Conservation (phyloP, 1,140 invertebrate species). For the Cotesia typhae region DNA sequence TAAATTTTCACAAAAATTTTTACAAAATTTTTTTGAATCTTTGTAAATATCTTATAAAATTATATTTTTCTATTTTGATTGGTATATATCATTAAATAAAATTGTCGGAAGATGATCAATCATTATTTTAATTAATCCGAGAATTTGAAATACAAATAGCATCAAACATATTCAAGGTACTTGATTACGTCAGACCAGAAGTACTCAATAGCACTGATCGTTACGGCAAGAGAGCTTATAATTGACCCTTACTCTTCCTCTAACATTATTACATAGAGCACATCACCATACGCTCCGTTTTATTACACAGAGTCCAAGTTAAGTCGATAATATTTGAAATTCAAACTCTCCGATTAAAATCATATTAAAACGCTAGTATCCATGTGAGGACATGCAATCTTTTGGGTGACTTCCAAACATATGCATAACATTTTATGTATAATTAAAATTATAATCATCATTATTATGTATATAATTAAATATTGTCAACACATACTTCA, state of each 20-base stretch:
- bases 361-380: constrained; percentile 52
- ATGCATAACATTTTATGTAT: not conserved
- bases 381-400: constrained; percentile 31
- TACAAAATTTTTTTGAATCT: no score
- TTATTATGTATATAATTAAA: constrained; percentile 12
- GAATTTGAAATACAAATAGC: no score
- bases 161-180: constrained; percentile 3
- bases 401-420: not conserved
- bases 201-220: constrained; percentile 42
- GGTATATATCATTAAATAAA: no score
- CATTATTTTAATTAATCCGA: no score
- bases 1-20: no score
- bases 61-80: no score
- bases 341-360: constrained; percentile 64
- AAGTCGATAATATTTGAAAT: constrained; percentile 61
- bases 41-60: no score
- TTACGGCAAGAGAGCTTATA: constrained; percentile 43
- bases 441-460: not conserved
- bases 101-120: no score
- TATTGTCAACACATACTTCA: not conserved
- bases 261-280: not conserved
- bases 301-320: constrained; percentile 38
- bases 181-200: not conserved
- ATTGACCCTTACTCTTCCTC: constrained; percentile 47
- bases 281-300: constrained; percentile 34